Base-by-base conservation (phyloP, 2,888 invertebrate genomes). In the Branchellion lobata region DNA sequence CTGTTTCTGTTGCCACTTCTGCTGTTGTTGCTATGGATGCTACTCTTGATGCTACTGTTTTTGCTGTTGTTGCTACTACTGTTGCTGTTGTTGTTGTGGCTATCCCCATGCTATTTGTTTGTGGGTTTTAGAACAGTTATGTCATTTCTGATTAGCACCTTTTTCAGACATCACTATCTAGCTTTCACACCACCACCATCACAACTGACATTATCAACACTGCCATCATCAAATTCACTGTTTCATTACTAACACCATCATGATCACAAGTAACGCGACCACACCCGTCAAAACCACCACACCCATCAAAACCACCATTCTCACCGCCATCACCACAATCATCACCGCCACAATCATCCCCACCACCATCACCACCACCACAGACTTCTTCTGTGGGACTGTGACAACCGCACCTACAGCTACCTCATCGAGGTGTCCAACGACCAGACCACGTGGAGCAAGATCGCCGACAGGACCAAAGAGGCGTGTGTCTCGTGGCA, bases 371-470 rank as follows among this genome's bases (percentile, higher is more conserved):
- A n/a, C n/a, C 36, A 29, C 78, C 34, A 11, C 83, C 84, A 29
- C 83, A 91, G 92, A 84, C 89, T 99, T 86, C 89, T 99, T 84
- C 90, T 99, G 82, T 99, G 98, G 98, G 98, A 99, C 89, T 96
- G 96, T 83, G 90, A 90, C 84, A 88, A 89, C 75, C 85, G 90
- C 21, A 86, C 85, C 79, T 90, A 90, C 84, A 87, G 88, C 80
- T 90, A 88, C 83, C 88, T 87, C 78, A 86, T 90, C n/a, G 89
- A 90, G 81, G 88, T 88, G 11, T 89, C 88, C 1, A 84, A 84
- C 2, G 88, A 90, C 83, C 85, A 86, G 78, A 84, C 84, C 40
- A 85, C 85, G 21, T 90, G 89, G 89, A 84, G 82, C 24, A 91
- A 93, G 86, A 92, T 96, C 21, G 92, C 92, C 61, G 97, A 99